Evolutionary conservation across 1,140 invertebrate species (phyloP).

Genomic region (Drosophila sturtevanti): DNA sequence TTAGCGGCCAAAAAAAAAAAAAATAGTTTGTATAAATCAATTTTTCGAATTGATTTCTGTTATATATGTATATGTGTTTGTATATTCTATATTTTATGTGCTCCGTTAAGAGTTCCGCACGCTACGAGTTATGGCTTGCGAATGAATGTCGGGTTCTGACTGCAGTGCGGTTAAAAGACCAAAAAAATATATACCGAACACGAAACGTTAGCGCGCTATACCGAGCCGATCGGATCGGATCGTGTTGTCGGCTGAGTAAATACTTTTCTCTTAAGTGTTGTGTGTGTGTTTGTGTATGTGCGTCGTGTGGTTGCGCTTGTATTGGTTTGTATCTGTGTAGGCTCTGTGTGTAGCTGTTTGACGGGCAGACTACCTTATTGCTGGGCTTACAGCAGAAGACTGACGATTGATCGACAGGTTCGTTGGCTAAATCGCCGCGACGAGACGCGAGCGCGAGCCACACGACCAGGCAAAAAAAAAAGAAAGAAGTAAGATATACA

Average conservation of each 20-base stretch:
- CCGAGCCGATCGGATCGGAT: constrained; percentile 33
- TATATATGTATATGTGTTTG: constrained; percentile 17
- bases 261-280: background rate
- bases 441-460: constrained; percentile 71
- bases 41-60: constrained; percentile 21
- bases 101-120: constrained; percentile 56
- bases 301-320: background rate
- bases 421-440: constrained; percentile 77
- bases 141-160: constrained; percentile 71
- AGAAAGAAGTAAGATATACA: background rate
- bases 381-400: constrained; percentile 77
- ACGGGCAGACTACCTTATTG: constrained; percentile 68
- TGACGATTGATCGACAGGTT: constrained; percentile 83
- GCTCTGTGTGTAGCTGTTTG: constrained; percentile 20
- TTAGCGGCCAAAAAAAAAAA: background rate
- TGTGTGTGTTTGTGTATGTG: background rate
- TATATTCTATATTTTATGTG: constrained; percentile 14
- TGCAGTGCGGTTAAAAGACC: constrained; percentile 73
- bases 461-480: constrained; percentile 65
- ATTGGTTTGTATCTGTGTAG: too few relatives aligned
- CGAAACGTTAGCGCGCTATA: background rate
- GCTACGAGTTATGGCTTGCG: constrained; percentile 66
- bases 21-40: background rate
- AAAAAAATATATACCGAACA: constrained; percentile 39
- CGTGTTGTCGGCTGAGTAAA: constrained; percentile 22